Evolutionary conservation across 2,113 vertebrate species (phyloP).

Genomic region (Gopherus evgoodei): DNA sequence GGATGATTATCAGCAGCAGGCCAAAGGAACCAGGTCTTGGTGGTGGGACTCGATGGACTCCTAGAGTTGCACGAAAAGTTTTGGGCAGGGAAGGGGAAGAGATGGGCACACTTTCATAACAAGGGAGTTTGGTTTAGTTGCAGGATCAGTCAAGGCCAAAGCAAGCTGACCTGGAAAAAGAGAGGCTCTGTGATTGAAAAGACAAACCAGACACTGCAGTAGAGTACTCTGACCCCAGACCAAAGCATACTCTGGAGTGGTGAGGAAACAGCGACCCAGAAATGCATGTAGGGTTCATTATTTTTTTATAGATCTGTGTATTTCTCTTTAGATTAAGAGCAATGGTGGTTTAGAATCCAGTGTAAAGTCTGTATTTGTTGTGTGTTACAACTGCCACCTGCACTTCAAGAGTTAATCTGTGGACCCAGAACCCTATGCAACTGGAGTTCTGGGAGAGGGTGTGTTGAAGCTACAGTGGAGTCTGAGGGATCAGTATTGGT

Average conservation of each 20-base stretch:
- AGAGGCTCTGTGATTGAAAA: background rate
- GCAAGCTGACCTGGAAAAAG: background rate
- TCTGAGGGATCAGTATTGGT: background rate
- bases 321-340: background rate
- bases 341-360: background rate
- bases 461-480: background rate
- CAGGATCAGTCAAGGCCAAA: background rate
- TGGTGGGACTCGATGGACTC: background rate
- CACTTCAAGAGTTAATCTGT: background rate
- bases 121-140: background rate
- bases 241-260: background rate
- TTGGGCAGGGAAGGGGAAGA: background rate
- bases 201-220: background rate
- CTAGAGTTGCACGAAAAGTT: too few relatives aligned
- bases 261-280: background rate
- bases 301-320: background rate
- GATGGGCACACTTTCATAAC: background rate
- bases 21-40: background rate
- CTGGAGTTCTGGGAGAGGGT: background rate
- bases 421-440: background rate
- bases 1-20: background rate
- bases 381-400: background rate
- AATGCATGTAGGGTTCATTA: background rate
- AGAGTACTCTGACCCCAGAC: background rate
- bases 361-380: background rate